phyloP scores from a whole-genome alignment of 1,140 invertebrate genomes.

The Zophobas atratus region DNA sequence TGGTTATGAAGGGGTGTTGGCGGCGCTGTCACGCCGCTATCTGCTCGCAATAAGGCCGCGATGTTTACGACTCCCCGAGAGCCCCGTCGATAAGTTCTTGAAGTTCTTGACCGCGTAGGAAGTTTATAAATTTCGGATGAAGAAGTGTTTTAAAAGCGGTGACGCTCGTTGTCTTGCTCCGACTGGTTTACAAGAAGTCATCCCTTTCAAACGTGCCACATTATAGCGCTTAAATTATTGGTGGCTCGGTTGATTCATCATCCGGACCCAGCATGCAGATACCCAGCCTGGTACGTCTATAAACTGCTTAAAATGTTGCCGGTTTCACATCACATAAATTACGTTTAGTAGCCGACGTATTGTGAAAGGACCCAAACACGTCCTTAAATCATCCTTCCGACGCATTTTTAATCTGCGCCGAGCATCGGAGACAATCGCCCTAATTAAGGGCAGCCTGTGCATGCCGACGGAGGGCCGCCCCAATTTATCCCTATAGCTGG shows the following conservation, averaged over 20 bases:
- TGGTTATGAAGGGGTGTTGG: slow-evolving; percentile 17
- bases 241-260: slow-evolving; percentile 50
- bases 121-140: slow-evolving; percentile 35
- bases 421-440: neutral
- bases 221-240: slow-evolving; percentile 52
- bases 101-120: slow-evolving; percentile 37
- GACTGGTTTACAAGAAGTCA: slow-evolving; percentile 29
- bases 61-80: slow-evolving; percentile 36
- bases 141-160: slow-evolving; percentile 36
- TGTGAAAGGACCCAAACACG: slow-evolving; percentile 38
- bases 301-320: slow-evolving; percentile 51
- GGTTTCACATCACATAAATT: slow-evolving; percentile 40
- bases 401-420: slow-evolving; percentile 5
- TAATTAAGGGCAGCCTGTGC: slow-evolving; percentile 17
- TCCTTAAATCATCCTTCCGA: slow-evolving; percentile 21
- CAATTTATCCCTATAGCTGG: slow-evolving; percentile 58
- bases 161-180: slow-evolving; percentile 28
- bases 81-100: slow-evolving; percentile 15
- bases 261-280: slow-evolving; percentile 37
- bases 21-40: slow-evolving; percentile 5
- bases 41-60: slow-evolving; percentile 2
- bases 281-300: slow-evolving; percentile 40
- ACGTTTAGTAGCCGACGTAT: slow-evolving; percentile 35
- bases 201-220: slow-evolving; percentile 33
- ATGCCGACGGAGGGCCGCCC: slow-evolving; percentile 35